Evolutionary conservation across 2,797 vertebrate species (phyloP), one percentile per base, ranked within the genome.

Genomic region (Periparus ater): DNA sequence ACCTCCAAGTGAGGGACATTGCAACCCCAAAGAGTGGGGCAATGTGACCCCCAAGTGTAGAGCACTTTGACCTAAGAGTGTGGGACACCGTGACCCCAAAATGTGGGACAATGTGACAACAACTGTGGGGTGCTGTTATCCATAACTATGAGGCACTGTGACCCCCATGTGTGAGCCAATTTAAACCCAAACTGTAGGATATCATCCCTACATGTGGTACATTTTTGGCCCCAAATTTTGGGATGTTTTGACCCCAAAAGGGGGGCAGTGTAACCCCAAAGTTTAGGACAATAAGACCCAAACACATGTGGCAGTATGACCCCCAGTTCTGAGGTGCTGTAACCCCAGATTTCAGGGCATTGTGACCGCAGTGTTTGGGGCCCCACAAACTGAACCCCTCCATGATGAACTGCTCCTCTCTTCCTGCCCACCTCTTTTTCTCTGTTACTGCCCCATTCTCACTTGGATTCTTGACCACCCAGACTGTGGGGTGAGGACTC

Each of bases 261-360:
- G 13, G 32, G 7, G 7, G 5, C 8, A 36, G 13, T 6, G 10
- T 45, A 45, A 51, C 47, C 23, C 7, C 19, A 29, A 9, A 13
- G 1, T 38, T 23, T 60, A 23, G 4, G 27, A 36, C 27, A 60
- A 53, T 17, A 19, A 29, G 32, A 60, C 16, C 23, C 30, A 38
- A 25, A 68, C n/a, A 2, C 0, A 0, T 70, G 48, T 40, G 40
- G 5, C 34, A 47, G 29, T n/a, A 53, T 60, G n/a, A 60, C 6
- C 13, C 10, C 16, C 13, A 29, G 3, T 17, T 68, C 0, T 54
- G 55, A 68, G 10, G 23, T 29, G 4, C 2, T 62, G 30, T 17
- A 26, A 47, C 11, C 3, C 17, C 25, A 23, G 30, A 74, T 8
- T 34, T 53, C 40, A 32, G 10, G 34, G 23, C 23, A 17, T 7